Evolutionary conservation across 2,888 invertebrate species (phyloP).

Genomic region (Microctonus brassicae): DNA sequence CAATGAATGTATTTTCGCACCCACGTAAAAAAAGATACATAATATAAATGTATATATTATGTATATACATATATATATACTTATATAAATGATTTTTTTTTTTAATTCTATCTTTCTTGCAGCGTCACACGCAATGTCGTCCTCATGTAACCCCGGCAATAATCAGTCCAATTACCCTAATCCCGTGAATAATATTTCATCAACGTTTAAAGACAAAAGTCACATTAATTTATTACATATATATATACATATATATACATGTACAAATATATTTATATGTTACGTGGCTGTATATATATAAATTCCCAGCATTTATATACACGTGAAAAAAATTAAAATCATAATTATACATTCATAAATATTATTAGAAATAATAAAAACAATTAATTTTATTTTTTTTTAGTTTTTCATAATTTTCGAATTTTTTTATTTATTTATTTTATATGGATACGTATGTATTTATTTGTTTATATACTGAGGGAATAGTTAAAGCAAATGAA

Average conservation of each 20-base stretch:
- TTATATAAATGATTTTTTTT: background rate
- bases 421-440: too few relatives aligned
- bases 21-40: constrained; percentile 32
- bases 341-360: too few relatives aligned
- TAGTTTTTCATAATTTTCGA: too few relatives aligned
- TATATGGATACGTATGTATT: too few relatives aligned
- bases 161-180: constrained; percentile 66
- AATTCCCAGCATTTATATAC: too few relatives aligned
- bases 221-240: constrained; percentile 27
- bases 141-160: constrained; percentile 49
- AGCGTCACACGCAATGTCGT: constrained; percentile 48
- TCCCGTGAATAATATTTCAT: constrained; percentile 65
- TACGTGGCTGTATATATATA: too few relatives aligned
- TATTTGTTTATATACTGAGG: too few relatives aligned
- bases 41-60: background rate
- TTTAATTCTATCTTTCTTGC: constrained; percentile 7
- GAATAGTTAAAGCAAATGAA: too few relatives aligned
- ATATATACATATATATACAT: background rate
- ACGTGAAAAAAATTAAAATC: too few relatives aligned
- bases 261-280: too few relatives aligned
- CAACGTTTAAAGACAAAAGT: constrained; percentile 53
- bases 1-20: constrained; percentile 29
- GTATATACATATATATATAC: background rate
- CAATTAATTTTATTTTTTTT: too few relatives aligned
- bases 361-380: too few relatives aligned